Evolutionary conservation across 2,113 vertebrate species (phyloP), one percentile per base, ranked within the genome.

Genomic region (Condylura cristata): DNA sequence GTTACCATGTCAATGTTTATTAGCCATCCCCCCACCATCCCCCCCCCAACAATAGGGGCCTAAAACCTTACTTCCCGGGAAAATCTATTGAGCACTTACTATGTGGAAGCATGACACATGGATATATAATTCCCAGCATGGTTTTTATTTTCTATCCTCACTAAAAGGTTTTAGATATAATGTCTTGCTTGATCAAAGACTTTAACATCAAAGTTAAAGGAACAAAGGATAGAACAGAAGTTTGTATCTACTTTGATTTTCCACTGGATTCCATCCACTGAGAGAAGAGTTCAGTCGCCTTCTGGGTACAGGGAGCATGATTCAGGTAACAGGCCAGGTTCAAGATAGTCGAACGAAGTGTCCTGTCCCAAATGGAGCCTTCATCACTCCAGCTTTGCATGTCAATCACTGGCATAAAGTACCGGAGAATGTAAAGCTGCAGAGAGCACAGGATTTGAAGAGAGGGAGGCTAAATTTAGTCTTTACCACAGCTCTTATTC

Each of bases 371-470:
- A 44, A 89, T 0, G 0, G 94, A 97, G 78, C 92, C 95, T 71
- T 97, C 46, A 0, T 97, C 66, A 12, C 56, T 90, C 91, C 96
- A 97, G 53, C 85, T 95, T 93, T 98, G 96, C 32, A 0, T 95
- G 88, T 97, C 96, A 94, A 92, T 97, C 90, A 93, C n/a, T n/a
- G 82, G 81, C 88, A 97, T 96, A 95, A 97, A 97, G 95, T 96
- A 94, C 56, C 41, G 32, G 48, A 97, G 95, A 88, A 97, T 83
- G 72, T 96, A 96, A 46, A 1, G 30, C 96, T 95, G 89, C 61
- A 96, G 93, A 92, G 85, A 93, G 63, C 76, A 87, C 0, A 53
- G 61, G 74, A n/a, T 74, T 95, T 86, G 78, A 37, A 68, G 66
- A 93, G 37, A 81, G 37, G 61, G 37, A 81, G 37, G 61, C 92